phyloP scores from a whole-genome alignment of 92 coral and sea anemone species.

The Porites rus region DNA sequence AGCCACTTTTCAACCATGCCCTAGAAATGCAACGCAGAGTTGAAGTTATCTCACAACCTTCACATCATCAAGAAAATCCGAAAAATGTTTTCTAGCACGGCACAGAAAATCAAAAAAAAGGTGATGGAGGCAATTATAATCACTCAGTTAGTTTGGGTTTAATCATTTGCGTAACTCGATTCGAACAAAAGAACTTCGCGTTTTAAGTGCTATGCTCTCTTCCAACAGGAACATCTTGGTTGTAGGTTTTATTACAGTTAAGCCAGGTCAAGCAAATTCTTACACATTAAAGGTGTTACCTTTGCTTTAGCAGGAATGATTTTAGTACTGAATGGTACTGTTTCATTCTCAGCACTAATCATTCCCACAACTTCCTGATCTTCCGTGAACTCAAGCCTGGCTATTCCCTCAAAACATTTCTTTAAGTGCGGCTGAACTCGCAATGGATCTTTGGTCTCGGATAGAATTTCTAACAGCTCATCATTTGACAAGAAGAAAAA shows the following conservation, averaged over 20 bases:
- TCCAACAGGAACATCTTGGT: too few species aligned
- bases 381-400: conserved; percentile 97
- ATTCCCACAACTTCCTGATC: conserved; percentile 99
- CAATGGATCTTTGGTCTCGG: conserved; percentile 98
- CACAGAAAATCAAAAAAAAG: too few species aligned
- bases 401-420: conserved; percentile 98
- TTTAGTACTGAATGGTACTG: conserved; percentile 91
- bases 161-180: too few species aligned
- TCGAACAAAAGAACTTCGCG: too few species aligned
- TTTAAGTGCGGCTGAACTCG: conserved; percentile 99
- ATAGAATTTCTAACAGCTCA: conserved; percentile 95
- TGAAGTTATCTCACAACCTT: too few species aligned
- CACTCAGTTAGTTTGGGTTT: too few species aligned
- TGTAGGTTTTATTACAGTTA: too few species aligned
- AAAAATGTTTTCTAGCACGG: too few species aligned
- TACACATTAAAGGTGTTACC: conserved; percentile 51
- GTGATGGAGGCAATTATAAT: too few species aligned
- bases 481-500: conserved; percentile 99
- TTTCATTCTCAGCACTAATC: conserved; percentile 99
- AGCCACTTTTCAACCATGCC: conserved; percentile 99
- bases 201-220: too few species aligned
- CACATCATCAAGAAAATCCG: too few species aligned
- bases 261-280: too few species aligned
- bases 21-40: conserved; percentile 35
- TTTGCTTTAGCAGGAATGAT: conserved; percentile 99